Evolutionary conservation across 2,888 invertebrate species (phyloP).

Genomic region (Caenorhabditis sp.): DNA sequence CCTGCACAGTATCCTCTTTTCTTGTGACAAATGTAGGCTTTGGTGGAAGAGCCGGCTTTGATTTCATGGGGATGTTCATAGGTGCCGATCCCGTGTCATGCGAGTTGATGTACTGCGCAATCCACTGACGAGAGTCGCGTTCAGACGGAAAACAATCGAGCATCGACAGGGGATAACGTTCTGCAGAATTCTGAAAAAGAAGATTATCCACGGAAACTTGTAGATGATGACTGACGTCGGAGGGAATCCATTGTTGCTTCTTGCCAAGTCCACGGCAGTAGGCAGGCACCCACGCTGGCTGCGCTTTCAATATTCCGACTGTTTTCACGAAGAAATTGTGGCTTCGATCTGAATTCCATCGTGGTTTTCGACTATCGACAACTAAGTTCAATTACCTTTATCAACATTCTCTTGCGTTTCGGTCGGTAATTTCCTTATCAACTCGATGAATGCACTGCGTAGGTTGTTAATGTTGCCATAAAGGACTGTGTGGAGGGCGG

Average conservation of each 20-base stretch:
- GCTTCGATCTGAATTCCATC: slow-evolving; percentile 25
- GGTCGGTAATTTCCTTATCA: slow-evolving; percentile 46
- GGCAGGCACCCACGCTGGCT: slow-evolving; percentile 38
- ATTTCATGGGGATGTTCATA: not conserved
- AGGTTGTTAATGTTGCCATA: slow-evolving; percentile 56
- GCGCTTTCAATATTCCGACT: slow-evolving; percentile 2
- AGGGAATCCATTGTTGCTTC: slow-evolving; percentile 8
- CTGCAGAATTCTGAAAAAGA: slow-evolving; percentile 24
- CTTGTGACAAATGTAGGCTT: slow-evolving; percentile 22
- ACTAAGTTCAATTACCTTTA: slow-evolving; percentile 33
- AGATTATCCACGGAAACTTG: not conserved
- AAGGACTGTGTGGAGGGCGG: slow-evolving; percentile 53
- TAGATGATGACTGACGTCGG: slow-evolving; percentile 13
- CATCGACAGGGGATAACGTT: slow-evolving; percentile 5
- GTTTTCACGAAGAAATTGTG: slow-evolving; percentile 15
- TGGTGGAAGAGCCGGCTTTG: slow-evolving; percentile 40
- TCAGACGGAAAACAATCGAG: not conserved
- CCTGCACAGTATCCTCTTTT: not conserved
- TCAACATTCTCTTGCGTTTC: slow-evolving; percentile 15
- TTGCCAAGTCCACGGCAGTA: slow-evolving; percentile 30
- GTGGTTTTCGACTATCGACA: not conserved
- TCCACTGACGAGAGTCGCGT: slow-evolving; percentile 35
- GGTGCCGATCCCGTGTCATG: not conserved
- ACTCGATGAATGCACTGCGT: slow-evolving; percentile 45
- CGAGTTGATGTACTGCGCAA: slow-evolving; percentile 20